Evolutionary conservation across 2,888 invertebrate genomes (phyloP), one percentile per base, ranked within the genome.

Genomic region (Drosophila ustulata): DNA sequence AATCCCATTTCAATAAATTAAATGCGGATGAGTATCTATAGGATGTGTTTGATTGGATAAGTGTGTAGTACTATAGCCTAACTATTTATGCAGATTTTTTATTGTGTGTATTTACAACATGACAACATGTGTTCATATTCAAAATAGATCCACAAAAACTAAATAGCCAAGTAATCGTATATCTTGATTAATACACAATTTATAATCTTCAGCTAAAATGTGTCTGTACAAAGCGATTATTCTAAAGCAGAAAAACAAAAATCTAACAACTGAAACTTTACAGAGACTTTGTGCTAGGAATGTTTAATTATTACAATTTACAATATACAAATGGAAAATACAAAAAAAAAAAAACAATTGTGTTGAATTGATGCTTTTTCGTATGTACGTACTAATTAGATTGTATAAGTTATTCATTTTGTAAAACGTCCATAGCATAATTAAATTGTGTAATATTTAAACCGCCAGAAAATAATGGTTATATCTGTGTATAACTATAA

Each of bases 351-450:
- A 45, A 45, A n/a, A 18, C 18, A 56, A 58, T 45, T n/a, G 26
- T 37, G 39, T 49, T 57, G 9, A 53, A 52, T 55, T 45, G 51
- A 58, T 71, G 49, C 51, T 71, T 69, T 69, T 73, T 61, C 32
- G 39, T 32, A 59, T 62, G 41, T 47, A 59, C 59, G 59, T 71
- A 65, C 30, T 41, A 56, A 68, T 76, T 67, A 26, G 37, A 51
- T 37, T 67, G 47, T 65, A 58, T 61, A 58, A 58, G 43, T 73
- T 74, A 71, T 65, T 66, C 56, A 71, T 76, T 85, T 85, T 85
- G 51, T 66, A 75, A 76, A 61, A 72, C 84, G 84, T 84, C 84
- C 84, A 84, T 84, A 84, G 84, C 56, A 65, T 83, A 83, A 84
- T 83, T 74, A 55, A 80, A 71, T 63, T 72, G 66, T 71, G 62